A percentile compares a stretch with the other conserved stretches of the same genome.
Evolutionary conservation across 1,140 invertebrate genomes (phyloP).

Genomic region (Drosophila watanabei): DNA sequence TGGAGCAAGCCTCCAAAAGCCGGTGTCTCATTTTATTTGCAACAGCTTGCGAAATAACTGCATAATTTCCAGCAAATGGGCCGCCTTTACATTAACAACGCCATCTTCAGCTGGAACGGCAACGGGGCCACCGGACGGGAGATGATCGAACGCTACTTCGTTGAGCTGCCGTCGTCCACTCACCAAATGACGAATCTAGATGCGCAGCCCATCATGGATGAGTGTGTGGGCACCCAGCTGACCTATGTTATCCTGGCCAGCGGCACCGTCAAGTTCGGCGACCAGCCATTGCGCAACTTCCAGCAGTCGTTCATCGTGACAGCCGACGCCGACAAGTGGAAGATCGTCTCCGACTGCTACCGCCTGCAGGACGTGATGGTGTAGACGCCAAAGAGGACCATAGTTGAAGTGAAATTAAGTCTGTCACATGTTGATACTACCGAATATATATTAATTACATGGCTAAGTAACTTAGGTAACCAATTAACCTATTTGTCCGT

Average conservation of each 20-base stretch:
- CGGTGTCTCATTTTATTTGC: constrained; percentile 7
- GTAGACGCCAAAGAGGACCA: neutral
- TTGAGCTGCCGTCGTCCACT: constrained; percentile 90
- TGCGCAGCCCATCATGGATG: constrained; percentile 91
- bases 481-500: constrained; percentile 30
- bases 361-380: constrained; percentile 88
- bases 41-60: constrained; percentile 14
- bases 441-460: constrained; percentile 39
- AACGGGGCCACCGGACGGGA: constrained; percentile 91
- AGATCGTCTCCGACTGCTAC: constrained; percentile 94
- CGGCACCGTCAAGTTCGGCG: constrained; percentile 90
- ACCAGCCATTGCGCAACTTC: constrained; percentile 88
- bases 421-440: constrained; percentile 11
- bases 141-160: constrained; percentile 92
- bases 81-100: constrained; percentile 92
- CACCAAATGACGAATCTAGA: constrained; percentile 91
- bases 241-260: constrained; percentile 92
- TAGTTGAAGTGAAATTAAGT: constrained; percentile 13
- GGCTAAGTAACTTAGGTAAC: constrained; percentile 15
- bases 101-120: constrained; percentile 94
- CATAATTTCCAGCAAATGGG: constrained; percentile 88
- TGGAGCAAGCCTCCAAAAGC: neutral
- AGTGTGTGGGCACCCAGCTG: constrained; percentile 88
- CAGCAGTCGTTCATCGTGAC: constrained; percentile 94
- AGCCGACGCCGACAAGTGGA: constrained; percentile 94